Percentiles rank a stretch among this genome's conserved stretches.
phyloP scores from a whole-genome alignment of 2,888 invertebrate species.

The Pyrochroa serraticornis region DNA sequence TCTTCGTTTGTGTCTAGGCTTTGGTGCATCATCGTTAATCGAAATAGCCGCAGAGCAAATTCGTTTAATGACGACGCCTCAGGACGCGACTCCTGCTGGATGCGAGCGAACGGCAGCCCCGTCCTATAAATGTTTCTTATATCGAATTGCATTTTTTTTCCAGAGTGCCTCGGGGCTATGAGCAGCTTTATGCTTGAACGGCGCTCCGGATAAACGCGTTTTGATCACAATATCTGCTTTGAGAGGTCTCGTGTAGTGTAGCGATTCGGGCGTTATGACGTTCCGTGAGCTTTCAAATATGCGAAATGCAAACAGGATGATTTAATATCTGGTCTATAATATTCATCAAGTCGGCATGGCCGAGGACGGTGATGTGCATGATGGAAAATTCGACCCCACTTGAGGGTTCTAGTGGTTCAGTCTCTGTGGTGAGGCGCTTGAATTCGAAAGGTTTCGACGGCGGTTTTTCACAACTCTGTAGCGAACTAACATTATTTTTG shows the following conservation, averaged over 20 bases:
- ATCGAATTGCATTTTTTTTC: slow-evolving; percentile 25
- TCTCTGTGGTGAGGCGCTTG: too few species aligned
- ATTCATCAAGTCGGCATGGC: too few species aligned
- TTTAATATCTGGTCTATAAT: not conserved
- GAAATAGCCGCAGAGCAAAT: too few species aligned
- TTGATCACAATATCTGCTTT: slow-evolving; percentile 38
- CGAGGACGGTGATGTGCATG: too few species aligned
- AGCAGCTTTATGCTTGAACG: slow-evolving; percentile 38
- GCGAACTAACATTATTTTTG: too few species aligned
- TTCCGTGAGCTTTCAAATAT: slow-evolving; percentile 1
- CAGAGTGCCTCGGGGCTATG: slow-evolving; percentile 29
- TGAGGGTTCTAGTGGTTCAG: too few species aligned
- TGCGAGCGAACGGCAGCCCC: slow-evolving; percentile 9
- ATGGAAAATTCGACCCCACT: too few species aligned
- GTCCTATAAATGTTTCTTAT: slow-evolving; percentile 30
- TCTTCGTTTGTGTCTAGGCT: too few species aligned
- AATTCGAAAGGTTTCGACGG: too few species aligned
- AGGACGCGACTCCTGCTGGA: not conserved
- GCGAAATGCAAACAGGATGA: slow-evolving; percentile 1
- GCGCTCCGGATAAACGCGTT: slow-evolving; percentile 35
- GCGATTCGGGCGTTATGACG: not conserved
- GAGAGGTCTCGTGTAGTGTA: slow-evolving; percentile 18
- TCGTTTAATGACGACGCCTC: too few species aligned
- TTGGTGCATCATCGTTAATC: too few species aligned
- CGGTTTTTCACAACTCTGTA: too few species aligned